A percentile compares a stretch with the other conserved stretches of the same genome.
Evolutionary conservation across 2,113 vertebrate species (phyloP).

Genomic region (Podiceps cristatus): DNA sequence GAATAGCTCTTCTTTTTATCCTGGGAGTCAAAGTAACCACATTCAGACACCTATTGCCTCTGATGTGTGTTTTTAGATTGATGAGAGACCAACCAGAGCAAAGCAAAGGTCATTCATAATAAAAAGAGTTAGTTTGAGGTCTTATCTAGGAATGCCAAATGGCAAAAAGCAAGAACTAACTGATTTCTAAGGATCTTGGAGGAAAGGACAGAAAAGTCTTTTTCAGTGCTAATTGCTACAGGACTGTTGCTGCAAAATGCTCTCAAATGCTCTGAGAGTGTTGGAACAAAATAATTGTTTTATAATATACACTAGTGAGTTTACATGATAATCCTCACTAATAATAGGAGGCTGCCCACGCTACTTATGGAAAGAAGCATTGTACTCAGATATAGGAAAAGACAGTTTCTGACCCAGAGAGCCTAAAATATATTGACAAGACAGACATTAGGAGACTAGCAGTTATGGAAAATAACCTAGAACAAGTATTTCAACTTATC

Average conservation of each 20-base stretch:
- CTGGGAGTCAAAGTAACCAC: not conserved
- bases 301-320: not conserved
- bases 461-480: not conserved
- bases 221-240: not conserved
- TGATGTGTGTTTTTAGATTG: not conserved
- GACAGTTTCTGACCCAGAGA: not conserved
- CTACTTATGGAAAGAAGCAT: not conserved
- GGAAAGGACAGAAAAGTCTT: not conserved
- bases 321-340: not conserved
- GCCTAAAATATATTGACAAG: not conserved
- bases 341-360: not conserved
- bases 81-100: not conserved
- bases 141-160: not conserved
- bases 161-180: not conserved
- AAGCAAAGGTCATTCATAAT: not conserved
- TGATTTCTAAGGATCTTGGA: not conserved
- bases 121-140: not conserved
- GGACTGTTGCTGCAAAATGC: not conserved
- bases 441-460: not conserved
- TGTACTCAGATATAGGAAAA: not conserved
- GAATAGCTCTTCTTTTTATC: not conserved
- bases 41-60: not conserved
- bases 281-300: not conserved
- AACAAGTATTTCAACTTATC: not conserved
- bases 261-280: not conserved